Evolutionary conservation across 2,113 vertebrate species (phyloP).

Genomic region (Chionis minor): DNA sequence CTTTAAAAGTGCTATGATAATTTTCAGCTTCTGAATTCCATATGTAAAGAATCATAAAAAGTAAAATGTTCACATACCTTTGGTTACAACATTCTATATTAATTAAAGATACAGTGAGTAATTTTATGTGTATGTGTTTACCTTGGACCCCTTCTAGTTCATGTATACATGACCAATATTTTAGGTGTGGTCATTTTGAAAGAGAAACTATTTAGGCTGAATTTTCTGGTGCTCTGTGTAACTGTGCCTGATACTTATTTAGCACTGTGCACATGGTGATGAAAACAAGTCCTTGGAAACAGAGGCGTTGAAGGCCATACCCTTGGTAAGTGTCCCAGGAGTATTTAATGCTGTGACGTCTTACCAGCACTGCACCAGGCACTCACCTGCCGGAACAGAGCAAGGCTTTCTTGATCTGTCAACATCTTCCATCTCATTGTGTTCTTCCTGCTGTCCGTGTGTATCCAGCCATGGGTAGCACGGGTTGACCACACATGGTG

Average conservation of each 20-base stretch:
- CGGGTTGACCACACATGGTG: rapidly evolving
- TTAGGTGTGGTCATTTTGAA: not conserved
- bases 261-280: not conserved
- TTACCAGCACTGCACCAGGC: not conserved
- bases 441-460: rapidly evolving
- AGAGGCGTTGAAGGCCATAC: not conserved
- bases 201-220: not conserved
- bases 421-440: not conserved
- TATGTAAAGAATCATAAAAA: not conserved
- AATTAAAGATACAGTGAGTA: not conserved
- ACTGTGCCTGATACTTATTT: not conserved
- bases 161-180: not conserved
- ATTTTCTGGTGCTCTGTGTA: not conserved
- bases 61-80: not conserved
- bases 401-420: not conserved
- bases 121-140: not conserved
- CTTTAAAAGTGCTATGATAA: not conserved
- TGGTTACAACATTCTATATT: not conserved
- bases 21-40: not conserved
- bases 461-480: not conserved
- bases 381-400: not conserved
- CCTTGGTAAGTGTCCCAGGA: conserved; percentile 41
- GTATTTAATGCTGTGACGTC: not conserved
- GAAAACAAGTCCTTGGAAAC: conserved; percentile 27
- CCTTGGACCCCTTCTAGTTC: not conserved